Evolutionary conservation across 2,888 invertebrate genomes (phyloP).

Genomic region (Ganaspis brasiliensis): DNA sequence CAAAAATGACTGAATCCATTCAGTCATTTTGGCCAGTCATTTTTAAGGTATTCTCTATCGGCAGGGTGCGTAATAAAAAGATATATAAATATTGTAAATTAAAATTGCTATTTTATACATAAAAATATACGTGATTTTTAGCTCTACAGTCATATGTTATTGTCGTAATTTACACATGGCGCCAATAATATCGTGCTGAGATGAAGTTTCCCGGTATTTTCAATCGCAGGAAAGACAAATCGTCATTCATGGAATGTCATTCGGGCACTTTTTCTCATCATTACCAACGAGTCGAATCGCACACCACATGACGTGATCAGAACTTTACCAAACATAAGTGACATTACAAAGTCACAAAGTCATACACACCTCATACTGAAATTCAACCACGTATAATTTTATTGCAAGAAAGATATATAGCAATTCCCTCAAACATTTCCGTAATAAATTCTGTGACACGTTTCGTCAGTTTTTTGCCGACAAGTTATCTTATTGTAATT

Average conservation of each 20-base stretch:
- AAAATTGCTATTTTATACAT: too few species aligned
- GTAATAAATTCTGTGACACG: neutral
- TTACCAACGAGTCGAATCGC: conserved; percentile 41
- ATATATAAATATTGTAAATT: too few species aligned
- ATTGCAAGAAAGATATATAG: conserved; percentile 1
- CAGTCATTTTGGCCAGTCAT: too few species aligned
- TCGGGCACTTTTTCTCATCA: conserved; percentile 41
- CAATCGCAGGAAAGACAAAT: conserved; percentile 38
- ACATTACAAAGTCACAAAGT: conserved; percentile 22
- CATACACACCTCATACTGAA: conserved; percentile 1
- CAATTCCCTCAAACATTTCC: neutral
- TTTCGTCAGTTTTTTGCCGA: conserved; percentile 1
- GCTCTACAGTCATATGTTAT: too few species aligned
- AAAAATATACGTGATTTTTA: too few species aligned
- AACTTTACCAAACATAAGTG: neutral
- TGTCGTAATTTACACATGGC: neutral
- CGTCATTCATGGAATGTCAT: conserved; percentile 38
- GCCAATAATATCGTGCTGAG: neutral
- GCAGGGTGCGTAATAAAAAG: too few species aligned
- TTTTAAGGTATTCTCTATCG: too few species aligned
- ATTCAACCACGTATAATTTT: conserved; percentile 8
- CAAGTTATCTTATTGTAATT: neutral
- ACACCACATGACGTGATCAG: conserved; percentile 33
- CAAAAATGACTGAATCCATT: too few species aligned
- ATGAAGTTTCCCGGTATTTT: conserved; percentile 31